A percentile compares a stretch with the other conserved stretches of the same genome.
These are phyloP conservation scores for Caenorhabditis sulstoni DNA, from an alignment of 2,888 invertebrate genomes.

Conservation along the genomic window DNA sequence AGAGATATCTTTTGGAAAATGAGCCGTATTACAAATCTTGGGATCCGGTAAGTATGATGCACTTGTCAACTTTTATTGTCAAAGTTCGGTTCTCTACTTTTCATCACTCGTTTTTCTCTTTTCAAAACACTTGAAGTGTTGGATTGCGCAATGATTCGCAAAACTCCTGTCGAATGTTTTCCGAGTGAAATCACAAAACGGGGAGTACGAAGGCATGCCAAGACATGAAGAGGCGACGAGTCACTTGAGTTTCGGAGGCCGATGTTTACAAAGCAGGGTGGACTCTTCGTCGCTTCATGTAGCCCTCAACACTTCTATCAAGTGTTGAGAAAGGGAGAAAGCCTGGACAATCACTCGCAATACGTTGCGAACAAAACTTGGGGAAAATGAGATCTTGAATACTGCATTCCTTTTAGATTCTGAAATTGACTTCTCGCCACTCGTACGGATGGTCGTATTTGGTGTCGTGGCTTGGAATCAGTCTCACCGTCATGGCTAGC, in stretches of 20 bases:
- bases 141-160: neutral
- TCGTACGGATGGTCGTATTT: constrained; percentile 96
- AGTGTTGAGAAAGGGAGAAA: constrained; percentile 45
- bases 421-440: constrained; percentile 73
- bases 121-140: constrained; percentile 37
- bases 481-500: constrained; percentile 87
- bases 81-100: neutral
- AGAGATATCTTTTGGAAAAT: constrained; percentile 93
- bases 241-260: constrained; percentile 45
- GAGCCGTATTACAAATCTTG: constrained; percentile 94
- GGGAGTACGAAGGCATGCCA: constrained; percentile 50
- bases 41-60: constrained; percentile 82
- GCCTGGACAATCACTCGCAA: constrained; percentile 36
- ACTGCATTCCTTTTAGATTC: constrained; percentile 66
- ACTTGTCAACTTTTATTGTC: neutral
- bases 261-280: constrained; percentile 48
- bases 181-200: constrained; percentile 12
- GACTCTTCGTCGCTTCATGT: constrained; percentile 33
- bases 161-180: constrained; percentile 12
- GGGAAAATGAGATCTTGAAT: constrained; percentile 4
- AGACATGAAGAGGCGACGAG: constrained; percentile 39
- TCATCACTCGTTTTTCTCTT: constrained; percentile 4
- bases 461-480: constrained; percentile 96
- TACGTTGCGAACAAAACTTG: constrained; percentile 5
- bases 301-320: constrained; percentile 43